Conservation (phyloP, 2,113 vertebrate genomes). For the Malurus melanocephalus region DNA sequence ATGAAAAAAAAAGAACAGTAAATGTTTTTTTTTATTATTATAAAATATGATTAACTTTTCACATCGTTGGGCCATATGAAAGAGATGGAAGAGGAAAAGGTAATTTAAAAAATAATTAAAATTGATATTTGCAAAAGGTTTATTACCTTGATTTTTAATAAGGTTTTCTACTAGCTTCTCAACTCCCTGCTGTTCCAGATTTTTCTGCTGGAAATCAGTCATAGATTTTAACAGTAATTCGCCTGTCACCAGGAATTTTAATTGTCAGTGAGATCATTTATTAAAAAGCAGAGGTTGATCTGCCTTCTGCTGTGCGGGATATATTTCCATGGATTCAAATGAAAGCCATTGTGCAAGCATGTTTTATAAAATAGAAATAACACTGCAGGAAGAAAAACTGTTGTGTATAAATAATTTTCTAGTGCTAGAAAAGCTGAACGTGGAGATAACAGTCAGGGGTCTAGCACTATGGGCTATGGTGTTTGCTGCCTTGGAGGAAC, state of each 20-base stretch:
- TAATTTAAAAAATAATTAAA: constrained; percentile 63
- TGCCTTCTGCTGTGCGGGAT: background rate
- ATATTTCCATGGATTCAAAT: constrained; percentile 3
- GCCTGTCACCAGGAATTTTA: constrained; percentile 36
- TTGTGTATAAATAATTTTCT: background rate
- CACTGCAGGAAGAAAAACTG: background rate
- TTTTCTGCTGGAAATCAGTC: constrained; percentile 36
- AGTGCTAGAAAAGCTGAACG: background rate
- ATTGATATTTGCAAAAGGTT: constrained; percentile 57
- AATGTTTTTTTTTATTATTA: constrained; percentile 54
- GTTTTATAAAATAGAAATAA: background rate
- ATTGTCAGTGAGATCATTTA: constrained; percentile 38
- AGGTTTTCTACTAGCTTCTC: constrained; percentile 25
- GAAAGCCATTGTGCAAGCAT: background rate
- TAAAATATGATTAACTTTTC: constrained; percentile 59
- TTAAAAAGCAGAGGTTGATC: constrained; percentile 29
- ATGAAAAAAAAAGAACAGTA: constrained; percentile 12
- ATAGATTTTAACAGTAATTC: constrained; percentile 42
- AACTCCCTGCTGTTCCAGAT: constrained; percentile 33
- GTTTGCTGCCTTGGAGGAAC: background rate
- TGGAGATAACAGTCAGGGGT: background rate
- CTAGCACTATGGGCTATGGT: background rate
- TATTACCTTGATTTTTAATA: constrained; percentile 65
- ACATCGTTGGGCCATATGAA: constrained; percentile 47
- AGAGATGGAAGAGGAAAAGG: constrained; percentile 40